phyloP scores from a whole-genome alignment of 2,888 invertebrate species.

The Tortricodes alternella region DNA sequence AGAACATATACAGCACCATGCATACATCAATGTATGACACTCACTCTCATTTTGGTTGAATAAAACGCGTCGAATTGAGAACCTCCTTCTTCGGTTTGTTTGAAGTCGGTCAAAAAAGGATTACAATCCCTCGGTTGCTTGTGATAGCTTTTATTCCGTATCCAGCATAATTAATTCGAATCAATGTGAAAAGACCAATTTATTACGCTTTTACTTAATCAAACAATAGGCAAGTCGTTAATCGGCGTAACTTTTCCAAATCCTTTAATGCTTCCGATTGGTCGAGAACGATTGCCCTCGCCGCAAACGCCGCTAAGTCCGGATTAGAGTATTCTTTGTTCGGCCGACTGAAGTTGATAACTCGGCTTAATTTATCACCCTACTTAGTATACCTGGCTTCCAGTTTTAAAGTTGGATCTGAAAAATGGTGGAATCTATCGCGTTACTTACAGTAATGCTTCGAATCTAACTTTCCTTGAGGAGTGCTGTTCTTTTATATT shows the following conservation, averaged over 20 bases:
- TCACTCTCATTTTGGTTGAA: no score
- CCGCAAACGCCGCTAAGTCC: conserved; percentile 54
- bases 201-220: neutral
- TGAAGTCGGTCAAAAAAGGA: no score
- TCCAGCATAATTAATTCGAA: no score
- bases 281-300: conserved; percentile 42
- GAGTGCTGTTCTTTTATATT: conserved; percentile 2
- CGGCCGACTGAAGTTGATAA: conserved; percentile 42
- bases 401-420: conserved; percentile 36
- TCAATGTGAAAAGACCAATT: neutral
- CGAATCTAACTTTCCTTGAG: conserved; percentile 1
- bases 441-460: neutral
- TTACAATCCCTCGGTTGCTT: no score
- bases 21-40: no score
- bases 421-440: conserved; percentile 1
- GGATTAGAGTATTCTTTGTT: conserved; percentile 62
- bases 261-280: conserved; percentile 61
- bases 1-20: no score
- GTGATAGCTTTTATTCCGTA: no score
- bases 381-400: conserved; percentile 34
- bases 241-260: conserved; percentile 58
- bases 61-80: no score
- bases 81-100: no score
- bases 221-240: conserved; percentile 43
- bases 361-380: conserved; percentile 51